Base-by-base conservation (phyloP, 2,797 vertebrate genomes). In the Champsocephalus gunnari region DNA sequence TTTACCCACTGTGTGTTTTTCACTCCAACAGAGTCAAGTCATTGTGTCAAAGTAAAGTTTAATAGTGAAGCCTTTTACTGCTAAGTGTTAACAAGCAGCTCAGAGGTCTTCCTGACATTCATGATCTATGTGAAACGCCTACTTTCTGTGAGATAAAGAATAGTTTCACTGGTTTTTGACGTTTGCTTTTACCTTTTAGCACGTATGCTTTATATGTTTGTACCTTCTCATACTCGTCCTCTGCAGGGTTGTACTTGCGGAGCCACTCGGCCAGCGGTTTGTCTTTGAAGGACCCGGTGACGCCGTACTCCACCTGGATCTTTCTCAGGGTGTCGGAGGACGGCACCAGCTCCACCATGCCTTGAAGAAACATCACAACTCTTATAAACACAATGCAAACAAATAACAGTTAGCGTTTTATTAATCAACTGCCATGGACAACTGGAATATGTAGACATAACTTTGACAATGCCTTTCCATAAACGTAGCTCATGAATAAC, bases 221-320 rank as follows among this genome's bases (percentile, higher is more conserved):
- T 86, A 99, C 98, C 97, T 98, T 99, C 85, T 99, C 97, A 61
- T 99, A 99, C 78, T 99, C 98, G 19, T 99, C 98, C 88, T 99
- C 98, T 17, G 97, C 97, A 58, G 98, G 97, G 92, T 99, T 99
- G 81, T 99, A 98, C 81, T 99, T 99, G 71, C 97, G 94, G 19
- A 99, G 93, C 98, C 98, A 99, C 80, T 99, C 98, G 0, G 98
- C 97, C 90, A 99, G 94, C 17, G 98, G 98, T 82, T 99, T 99
- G 92, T 99, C 98, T 89, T 99, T 99, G 85, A 99, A 99, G 77
- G 98, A 99, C 44, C 98, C 98, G 0, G 98, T 99, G 75, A 99
- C 96, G 38, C 98, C 98, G 62, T 98, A 98, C 85, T 99, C 98
- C 86, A 99, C 97, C 93, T 99, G 98, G 91, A 99, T 99, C 93